Evolutionary conservation across 2,888 invertebrate genomes (phyloP), one percentile per base, ranked within the genome.

Genomic region (Agrochola macilenta): DNA sequence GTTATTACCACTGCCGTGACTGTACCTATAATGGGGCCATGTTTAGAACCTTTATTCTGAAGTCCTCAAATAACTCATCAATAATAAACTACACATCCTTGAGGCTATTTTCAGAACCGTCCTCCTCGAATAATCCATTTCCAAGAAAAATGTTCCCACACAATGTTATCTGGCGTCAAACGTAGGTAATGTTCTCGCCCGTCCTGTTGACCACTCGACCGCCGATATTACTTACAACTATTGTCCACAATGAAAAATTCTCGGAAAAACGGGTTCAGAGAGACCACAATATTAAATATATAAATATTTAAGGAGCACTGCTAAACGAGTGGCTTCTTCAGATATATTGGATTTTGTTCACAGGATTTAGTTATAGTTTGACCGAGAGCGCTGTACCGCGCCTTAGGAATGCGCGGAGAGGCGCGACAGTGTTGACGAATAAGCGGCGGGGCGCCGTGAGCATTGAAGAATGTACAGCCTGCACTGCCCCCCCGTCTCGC

Each of bases 201-300:
- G 9, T 17, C 12, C 35, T 23, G 17, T 23, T 57, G 46, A 46
- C 76, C 78, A 58, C 46, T 76, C 23, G 35, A 30, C 46, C 35
- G 17, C 12, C 26, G 2, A 49, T 49, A 68, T 78, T 49, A 8
- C 26, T 14, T 46, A 7, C 20, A 43, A 30, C 26, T 8, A 12
- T 43, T n/a, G 26, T 78, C 7, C 17, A 30, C 46, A 58, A 79
- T 58, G 35, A 46, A 58, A 68, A 39, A 64, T 76, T 61, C 43
- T 26, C 1, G 11, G 43, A 14, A 46, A 54, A 46, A 43, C 7
- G 5, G n/a, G 5, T 60, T 26, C 5, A 14, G 20, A 43, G 0
- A n/a, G 20, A 35, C 65, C 43, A 75, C 39, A n/a, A n/a, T n/a
- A n/a, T n/a, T n/a, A n/a, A 74, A 64, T 54, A 63, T n/a, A 30